A percentile compares a stretch with the other conserved stretches of the same genome.
Conservation (phyloP, 2,113 vertebrate species). For the Bujurquina vittata region DNA sequence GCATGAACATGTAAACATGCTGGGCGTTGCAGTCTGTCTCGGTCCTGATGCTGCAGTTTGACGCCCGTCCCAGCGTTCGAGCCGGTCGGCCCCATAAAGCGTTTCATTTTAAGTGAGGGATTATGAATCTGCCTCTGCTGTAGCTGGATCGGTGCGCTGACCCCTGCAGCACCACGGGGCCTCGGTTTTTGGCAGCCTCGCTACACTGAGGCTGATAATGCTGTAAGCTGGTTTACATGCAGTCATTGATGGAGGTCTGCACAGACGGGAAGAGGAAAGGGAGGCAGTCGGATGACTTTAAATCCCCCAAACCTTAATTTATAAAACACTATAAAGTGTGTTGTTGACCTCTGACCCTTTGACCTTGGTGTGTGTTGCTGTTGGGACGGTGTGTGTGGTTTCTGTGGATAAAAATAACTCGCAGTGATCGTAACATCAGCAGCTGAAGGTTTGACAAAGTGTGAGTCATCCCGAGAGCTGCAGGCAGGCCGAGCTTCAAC, state of each 20-base stretch:
- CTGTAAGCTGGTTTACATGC: not conserved
- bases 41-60: not conserved
- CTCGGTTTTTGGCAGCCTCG: not conserved
- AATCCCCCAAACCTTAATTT: not conserved
- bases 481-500: not conserved
- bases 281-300: not conserved
- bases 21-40: not conserved
- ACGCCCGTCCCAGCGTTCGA: not conserved
- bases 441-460: conserved; percentile 6
- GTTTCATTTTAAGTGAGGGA: not conserved
- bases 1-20: not conserved
- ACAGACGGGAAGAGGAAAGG: not conserved
- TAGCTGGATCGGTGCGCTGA: not conserved
- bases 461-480: conserved; percentile 6
- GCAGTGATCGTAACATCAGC: not conserved
- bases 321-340: not conserved
- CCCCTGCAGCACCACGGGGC: not conserved
- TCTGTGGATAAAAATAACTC: not conserved
- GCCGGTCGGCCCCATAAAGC: not conserved
- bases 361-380: not conserved
- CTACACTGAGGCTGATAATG: not conserved
- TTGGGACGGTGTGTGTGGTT: not conserved
- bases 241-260: not conserved
- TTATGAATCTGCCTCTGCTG: not conserved
- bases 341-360: not conserved